Evolutionary conservation across 2,797 vertebrate genomes (phyloP).

Genomic region (Rhynchotus rufescens): DNA sequence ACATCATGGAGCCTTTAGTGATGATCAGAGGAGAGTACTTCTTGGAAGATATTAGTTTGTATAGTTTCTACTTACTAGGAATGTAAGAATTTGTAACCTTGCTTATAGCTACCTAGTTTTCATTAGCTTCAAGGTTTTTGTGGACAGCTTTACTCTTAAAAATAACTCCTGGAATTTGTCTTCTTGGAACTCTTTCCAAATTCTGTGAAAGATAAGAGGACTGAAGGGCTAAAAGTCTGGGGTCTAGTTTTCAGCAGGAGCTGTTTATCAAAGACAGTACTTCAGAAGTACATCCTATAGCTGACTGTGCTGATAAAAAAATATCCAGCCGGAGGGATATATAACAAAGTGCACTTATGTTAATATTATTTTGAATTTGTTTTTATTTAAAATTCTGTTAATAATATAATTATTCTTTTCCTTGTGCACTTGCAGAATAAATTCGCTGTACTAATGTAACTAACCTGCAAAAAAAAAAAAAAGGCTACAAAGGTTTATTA

Average conservation of each 20-base stretch:
- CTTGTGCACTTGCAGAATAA: background rate
- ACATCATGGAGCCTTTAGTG: background rate
- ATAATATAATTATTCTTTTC: background rate
- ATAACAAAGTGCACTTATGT: accelerated
- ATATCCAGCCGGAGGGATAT: accelerated
- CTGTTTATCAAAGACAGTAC: background rate
- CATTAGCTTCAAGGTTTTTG: background rate
- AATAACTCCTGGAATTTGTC: background rate
- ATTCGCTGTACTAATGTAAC: background rate
- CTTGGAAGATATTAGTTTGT: background rate
- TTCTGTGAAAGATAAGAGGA: background rate
- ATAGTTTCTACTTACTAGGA: background rate
- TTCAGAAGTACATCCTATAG: background rate
- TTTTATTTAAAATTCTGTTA: background rate
- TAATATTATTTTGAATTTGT: accelerated
- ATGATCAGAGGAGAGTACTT: background rate
- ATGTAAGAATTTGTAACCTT: background rate
- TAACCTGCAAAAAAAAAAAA: background rate
- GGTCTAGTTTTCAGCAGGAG: background rate
- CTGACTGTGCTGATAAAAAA: accelerated
- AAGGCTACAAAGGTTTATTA: background rate
- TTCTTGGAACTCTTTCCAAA: background rate
- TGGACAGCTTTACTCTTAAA: background rate
- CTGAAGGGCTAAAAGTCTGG: background rate
- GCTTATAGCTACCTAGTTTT: background rate